Conservation (phyloP, 35 echinoderm and acorn worm genomes). For the Diadema setosum region DNA sequence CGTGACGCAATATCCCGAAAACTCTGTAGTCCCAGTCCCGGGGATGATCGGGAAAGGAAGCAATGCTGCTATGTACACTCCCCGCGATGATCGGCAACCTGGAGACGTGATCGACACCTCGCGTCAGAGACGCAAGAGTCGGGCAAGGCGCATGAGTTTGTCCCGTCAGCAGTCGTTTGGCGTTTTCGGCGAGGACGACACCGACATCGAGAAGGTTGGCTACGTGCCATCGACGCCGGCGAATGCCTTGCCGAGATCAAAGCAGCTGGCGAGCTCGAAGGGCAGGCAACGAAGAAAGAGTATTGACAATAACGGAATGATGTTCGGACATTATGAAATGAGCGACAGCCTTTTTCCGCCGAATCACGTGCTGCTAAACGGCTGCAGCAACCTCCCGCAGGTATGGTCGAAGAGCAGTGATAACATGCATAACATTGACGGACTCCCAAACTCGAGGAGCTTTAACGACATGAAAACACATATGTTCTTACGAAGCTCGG, state of each 20-base stretch:
- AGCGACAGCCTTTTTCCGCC: not conserved
- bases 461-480: not conserved
- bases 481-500: not conserved
- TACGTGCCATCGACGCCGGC: constrained; percentile 1
- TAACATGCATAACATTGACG: not conserved
- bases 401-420: not conserved
- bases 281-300: not conserved
- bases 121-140: not conserved
- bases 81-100: not conserved
- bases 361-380: not conserved
- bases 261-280: not conserved
- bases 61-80: not conserved
- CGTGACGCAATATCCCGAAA: constrained; percentile 14
- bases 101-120: not conserved
- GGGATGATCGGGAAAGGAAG: constrained; percentile 6
- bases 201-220: not conserved
- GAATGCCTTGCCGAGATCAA: not conserved
- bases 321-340: not conserved
- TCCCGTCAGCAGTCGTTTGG: not conserved
- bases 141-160: not conserved
- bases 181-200: not conserved
- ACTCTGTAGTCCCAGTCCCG: not conserved
- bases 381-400: not conserved
- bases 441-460: not conserved
- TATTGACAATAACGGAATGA: not conserved